These are phyloP conservation scores for Acyrthosiphon pisum DNA, from an alignment of 1,140 invertebrate species.

Conservation along the genomic window DNA sequence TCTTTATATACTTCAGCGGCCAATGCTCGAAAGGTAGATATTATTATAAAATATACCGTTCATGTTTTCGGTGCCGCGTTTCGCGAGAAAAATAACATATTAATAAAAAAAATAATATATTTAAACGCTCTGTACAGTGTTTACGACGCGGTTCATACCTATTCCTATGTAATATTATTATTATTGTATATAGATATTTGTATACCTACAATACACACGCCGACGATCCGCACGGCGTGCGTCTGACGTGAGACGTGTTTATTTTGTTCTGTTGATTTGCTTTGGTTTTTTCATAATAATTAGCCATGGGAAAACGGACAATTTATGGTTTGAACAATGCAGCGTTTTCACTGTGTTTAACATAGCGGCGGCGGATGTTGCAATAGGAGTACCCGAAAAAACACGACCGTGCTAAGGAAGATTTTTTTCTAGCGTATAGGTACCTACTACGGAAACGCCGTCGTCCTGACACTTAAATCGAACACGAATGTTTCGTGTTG, in stretches of 20 bases:
- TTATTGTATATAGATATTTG: not conserved
- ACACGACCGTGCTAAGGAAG: not conserved
- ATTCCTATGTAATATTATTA: constrained; percentile 12
- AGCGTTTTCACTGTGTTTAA: not conserved
- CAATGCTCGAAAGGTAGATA: not conserved
- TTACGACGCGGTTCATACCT: not conserved
- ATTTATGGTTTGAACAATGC: not conserved
- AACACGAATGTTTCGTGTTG: not conserved
- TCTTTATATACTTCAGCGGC: not conserved
- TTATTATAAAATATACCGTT: too few relatives aligned
- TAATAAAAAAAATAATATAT: not conserved
- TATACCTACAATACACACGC: not conserved
- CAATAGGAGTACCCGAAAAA: not conserved
- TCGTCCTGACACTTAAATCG: not conserved
- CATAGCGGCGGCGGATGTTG: not conserved
- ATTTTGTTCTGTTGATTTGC: not conserved
- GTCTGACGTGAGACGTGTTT: not conserved
- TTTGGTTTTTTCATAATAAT: not conserved
- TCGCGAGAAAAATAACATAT: not conserved
- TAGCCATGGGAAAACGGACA: not conserved
- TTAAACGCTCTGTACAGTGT: not conserved
- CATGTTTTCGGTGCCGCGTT: not conserved
- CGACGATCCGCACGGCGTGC: not conserved
- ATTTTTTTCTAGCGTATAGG: not conserved
- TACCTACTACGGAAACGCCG: not conserved